Conservation (phyloP, 2,113 vertebrate genomes). For the Anhinga rufa region DNA sequence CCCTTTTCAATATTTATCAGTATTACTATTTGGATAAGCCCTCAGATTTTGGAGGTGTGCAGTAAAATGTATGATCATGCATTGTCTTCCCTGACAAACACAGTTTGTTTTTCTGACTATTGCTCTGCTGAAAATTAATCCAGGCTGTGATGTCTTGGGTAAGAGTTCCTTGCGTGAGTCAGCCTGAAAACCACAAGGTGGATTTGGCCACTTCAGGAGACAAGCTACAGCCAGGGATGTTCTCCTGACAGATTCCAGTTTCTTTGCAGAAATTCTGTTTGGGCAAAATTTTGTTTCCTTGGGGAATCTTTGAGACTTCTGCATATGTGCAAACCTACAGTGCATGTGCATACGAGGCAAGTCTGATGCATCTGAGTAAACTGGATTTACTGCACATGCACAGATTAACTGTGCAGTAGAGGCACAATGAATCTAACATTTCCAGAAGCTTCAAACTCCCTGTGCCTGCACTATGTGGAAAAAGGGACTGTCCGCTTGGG, state of each 20-base stretch:
- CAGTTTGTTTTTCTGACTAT: neutral
- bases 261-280: neutral
- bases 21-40: neutral
- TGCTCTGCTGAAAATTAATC: conserved; percentile 8
- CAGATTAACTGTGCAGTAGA: too few species aligned
- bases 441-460: neutral
- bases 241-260: neutral
- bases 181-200: neutral
- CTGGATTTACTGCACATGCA: neutral
- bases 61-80: neutral
- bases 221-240: neutral
- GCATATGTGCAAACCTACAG: neutral
- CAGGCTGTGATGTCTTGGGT: neutral
- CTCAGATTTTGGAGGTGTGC: neutral
- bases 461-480: neutral
- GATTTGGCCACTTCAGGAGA: neutral
- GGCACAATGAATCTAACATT: neutral
- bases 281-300: neutral
- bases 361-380: neutral
- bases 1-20: neutral
- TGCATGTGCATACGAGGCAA: accelerated
- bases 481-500: too few species aligned
- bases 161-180: neutral
- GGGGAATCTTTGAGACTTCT: neutral
- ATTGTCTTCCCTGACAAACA: neutral